Evolutionary conservation across 1,140 invertebrate species (phyloP).

Genomic region (Panagrolaimus sp.): DNA sequence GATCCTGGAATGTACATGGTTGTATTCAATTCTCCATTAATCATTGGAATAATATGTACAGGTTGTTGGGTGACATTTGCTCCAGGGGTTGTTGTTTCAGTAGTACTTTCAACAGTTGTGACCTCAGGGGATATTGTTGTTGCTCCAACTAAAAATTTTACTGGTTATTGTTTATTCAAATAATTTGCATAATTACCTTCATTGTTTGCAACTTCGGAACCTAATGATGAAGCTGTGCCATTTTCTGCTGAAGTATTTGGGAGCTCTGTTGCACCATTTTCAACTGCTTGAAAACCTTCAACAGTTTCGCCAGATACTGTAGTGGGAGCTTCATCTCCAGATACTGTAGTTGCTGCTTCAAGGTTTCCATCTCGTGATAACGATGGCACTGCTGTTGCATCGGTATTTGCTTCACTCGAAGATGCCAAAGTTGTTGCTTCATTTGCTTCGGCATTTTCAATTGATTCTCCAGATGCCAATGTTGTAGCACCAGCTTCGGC

Average conservation of each 20-base stretch:
- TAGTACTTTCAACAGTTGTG: too few species aligned
- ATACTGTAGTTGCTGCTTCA: not conserved
- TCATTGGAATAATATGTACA: not conserved
- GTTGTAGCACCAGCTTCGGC: too few species aligned
- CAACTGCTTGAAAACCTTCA: not conserved
- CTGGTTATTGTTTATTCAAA: not conserved
- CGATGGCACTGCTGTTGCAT: too few species aligned
- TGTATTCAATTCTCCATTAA: constrained; percentile 1
- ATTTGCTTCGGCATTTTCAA: not conserved
- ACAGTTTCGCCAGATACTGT: not conserved
- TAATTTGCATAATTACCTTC: not conserved
- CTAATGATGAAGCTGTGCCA: not conserved
- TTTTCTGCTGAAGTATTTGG: too few species aligned
- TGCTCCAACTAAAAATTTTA: not conserved
- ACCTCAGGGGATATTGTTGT: not conserved
- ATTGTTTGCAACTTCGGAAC: not conserved
- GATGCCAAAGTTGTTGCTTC: constrained; percentile 3
- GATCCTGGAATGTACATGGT: too few species aligned
- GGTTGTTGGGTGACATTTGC: not conserved
- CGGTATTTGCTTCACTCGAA: too few species aligned
- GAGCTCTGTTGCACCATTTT: too few species aligned
- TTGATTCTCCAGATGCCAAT: not conserved
- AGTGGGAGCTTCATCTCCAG: too few species aligned
- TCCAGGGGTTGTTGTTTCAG: not conserved
- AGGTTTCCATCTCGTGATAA: not conserved